Evolutionary conservation across 2,113 vertebrate genomes (phyloP), one percentile per base, ranked within the genome.

Genomic region (Camelus bactrianus): DNA sequence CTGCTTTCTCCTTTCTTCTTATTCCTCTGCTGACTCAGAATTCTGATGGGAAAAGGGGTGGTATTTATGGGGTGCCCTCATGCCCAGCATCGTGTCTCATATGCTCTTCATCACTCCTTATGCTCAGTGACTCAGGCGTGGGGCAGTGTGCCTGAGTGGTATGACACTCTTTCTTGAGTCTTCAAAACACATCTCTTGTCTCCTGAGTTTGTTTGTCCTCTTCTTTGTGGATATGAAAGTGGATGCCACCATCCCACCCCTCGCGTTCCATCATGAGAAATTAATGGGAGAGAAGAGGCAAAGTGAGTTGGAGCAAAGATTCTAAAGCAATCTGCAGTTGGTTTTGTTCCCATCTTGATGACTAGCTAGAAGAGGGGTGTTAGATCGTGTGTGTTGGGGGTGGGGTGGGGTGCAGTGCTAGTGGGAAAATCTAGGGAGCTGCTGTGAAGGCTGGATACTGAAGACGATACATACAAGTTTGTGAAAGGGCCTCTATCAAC

Each of bases 81-180:
- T n/a, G 28, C 4, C 4, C 24, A 79, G n/a, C 10, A 3, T 35
- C 30, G 2, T 4, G 16, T n/a, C 10, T 73, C 0, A 0, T 58
- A 42, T 48, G 14, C 35, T 48, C 69, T 94, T 65, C 22, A 30
- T 54, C 60, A 77, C 17, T 65, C 17, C 56, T 16, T n/a, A 10
- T 0, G 1, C 54, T 58, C 26, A 76, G 1, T 52, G 15, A 20
- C 10, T 35, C 24, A 1, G 2, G 10, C 30, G 15, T 87, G n/a
- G 52, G 20, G 2, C 52, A 35, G 22, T 22, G 17, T 22, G 0
- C 26, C n/a, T 30, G 13, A 54, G 35, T 38, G 20, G 8, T 3
- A 48, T 8, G 35, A 83, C 13, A 10, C 30, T 46, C 30, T 76
- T 28, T 50, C 22, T 85, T 35, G 22, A 64, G 17, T 52, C 26